Base-by-base conservation (phyloP, 2,797 vertebrate species). In the Phoebastria nigripes region DNA sequence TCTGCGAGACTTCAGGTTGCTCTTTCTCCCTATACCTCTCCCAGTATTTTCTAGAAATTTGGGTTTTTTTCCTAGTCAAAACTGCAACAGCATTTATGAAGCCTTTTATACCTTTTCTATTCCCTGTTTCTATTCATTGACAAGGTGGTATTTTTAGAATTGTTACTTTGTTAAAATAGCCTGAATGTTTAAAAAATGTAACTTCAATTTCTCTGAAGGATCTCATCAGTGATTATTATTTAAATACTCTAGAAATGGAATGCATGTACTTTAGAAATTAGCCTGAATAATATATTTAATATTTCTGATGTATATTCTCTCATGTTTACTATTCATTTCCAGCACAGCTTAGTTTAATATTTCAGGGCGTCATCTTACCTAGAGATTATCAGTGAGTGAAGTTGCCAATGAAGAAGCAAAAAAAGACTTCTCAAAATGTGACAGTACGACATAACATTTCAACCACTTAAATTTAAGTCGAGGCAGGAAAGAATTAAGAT, bases 301-400 rank as follows among this genome's bases (percentile, higher is more conserved):
- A 70, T 87, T 96, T 95, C 79, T 94, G 35, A 33, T 88, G 52
- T 79, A 11, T 92, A 11, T 89, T 95, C 31, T 82, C 33, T 81
- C 17, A 0, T 26, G 11, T 74, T 74, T 81, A 28, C 19, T 67
- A 2, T 49, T 84, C 2, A 37, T 93, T 87, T 81, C 46, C 83
- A 89, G 0, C 28, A 44, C 22, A 65, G 8, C 33, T 87, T 46
- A 41, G 12, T 70, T 91, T 61, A 47, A 11, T 89, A 78, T 89
- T 80, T 82, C n/a, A 33, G 31, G 20, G 24, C 2, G 0, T 62
- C 56, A n/a, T 76, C 54, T 74, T 84, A 21, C 9, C 69, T 87
- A 22, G 24, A 47, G 42, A 6, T 78, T 59, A 46, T 65, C 55
- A 44, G 2, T 63, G 54, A 78, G 46, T 59, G 37, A 86, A 94